A percentile compares a stretch with the other conserved stretches of the same genome.
Conservation (phyloP, 1,140 invertebrate species). For the Homalodisca vitripennis region DNA sequence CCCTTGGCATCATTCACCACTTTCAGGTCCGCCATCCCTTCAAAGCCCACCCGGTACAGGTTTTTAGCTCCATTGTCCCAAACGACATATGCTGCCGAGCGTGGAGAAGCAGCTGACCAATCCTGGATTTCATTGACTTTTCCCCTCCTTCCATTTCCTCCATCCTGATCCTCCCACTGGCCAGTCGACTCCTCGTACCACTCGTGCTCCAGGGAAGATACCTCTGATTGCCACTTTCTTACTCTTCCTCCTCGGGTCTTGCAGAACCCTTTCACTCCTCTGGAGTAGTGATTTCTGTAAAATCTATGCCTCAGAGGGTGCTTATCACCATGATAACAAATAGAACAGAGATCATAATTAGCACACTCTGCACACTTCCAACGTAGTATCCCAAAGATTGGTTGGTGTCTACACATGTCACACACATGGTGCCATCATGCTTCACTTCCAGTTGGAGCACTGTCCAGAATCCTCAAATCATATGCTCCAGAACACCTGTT, state of each 20-base stretch:
- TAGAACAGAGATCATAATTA: conserved; percentile 95
- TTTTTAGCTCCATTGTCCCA: conserved; percentile 99
- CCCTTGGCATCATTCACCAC: conserved; percentile 97
- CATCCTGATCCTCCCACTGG: conserved; percentile 99
- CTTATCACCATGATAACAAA: conserved; percentile 96
- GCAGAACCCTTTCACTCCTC: conserved; percentile 83
- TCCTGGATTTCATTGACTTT: conserved; percentile 98
- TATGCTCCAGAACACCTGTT: conserved; percentile 93
- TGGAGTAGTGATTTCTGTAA: conserved; percentile 82
- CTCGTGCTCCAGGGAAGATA: conserved; percentile 91
- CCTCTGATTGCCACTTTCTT: conserved; percentile 92
- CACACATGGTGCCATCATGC: conserved; percentile 97
- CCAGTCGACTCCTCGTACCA: conserved; percentile 92
- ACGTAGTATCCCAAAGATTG: conserved; percentile 92
- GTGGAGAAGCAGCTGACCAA: conserved; percentile 93
- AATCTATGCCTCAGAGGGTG: conserved; percentile 93
- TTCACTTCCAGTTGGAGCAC: conserved; percentile 92
- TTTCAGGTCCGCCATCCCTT: conserved; percentile 98
- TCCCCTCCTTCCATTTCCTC: conserved; percentile 86
- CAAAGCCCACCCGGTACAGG: conserved; percentile 94
- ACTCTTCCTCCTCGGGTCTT: conserved; percentile 90
- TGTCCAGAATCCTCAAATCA: conserved; percentile 91
- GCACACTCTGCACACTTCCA: conserved; percentile 98
- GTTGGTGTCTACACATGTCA: conserved; percentile 93
- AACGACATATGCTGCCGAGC: conserved; percentile 95